Evolutionary conservation across 2,888 invertebrate species (phyloP), one percentile per base, ranked within the genome.

Genomic region (Limnephilus auricula): DNA sequence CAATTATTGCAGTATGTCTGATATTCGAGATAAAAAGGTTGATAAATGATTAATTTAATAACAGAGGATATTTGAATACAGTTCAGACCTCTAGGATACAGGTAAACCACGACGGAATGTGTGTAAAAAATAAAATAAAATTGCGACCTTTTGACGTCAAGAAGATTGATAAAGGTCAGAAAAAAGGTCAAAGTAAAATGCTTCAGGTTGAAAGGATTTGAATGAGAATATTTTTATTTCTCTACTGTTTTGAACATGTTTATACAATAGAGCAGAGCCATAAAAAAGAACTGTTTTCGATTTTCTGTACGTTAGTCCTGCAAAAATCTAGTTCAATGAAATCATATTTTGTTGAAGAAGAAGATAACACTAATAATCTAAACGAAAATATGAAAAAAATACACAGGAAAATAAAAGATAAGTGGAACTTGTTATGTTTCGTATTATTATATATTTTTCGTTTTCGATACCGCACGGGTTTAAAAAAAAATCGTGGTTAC

Each of bases 151-250:
- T 34, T 25, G 15, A 15, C 18, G 25, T 82, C 82, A 82, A 34
- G 4, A 82, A 25, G 34, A 82, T 82, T 82, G 82, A 82, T 32
- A 34, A 82, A 34, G 82, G 82, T 82, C 50, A 50, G 18, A 50
- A 50, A 50, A 34, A 31, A 13, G 30, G 82, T 32, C 82, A 10
- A 82, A 34, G 34, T 82, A 25, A 25, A 25, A 34, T 82, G 82
- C 34, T 34, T 82, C 34, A 82, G 32, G 25, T 82, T 34, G 6
- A 25, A 34, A 34, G 82, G 82, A 82, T 82, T 82, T 82, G 25
- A 34, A 82, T 25, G 25, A 34, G 25, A 34, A 34, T 82, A 25
- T 34, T 25, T 32, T 82, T 34, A 82, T 34, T 34, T 82, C 34
- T 34, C 34, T 34, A 9, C 82, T 34, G 82, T 82, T 25, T 34